These are phyloP conservation scores for Samia ricini DNA, from an alignment of 1,140 invertebrate genomes.

Conservation along the genomic window DNA sequence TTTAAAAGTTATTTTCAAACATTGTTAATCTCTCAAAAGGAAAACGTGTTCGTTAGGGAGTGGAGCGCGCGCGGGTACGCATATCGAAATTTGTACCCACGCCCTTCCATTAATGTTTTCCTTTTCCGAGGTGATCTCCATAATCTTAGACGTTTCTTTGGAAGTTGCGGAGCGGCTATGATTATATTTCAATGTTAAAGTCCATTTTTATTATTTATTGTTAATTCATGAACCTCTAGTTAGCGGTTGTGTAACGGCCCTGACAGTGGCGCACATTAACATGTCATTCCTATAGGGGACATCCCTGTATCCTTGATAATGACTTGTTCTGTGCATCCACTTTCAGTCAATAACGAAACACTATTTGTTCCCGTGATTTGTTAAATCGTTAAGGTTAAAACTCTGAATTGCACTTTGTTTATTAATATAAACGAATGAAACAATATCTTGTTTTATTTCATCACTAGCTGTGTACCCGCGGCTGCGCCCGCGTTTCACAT, in stretches of 20 bases:
- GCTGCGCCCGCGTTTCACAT: too few relatives aligned
- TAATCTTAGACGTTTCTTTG: conserved; percentile 61
- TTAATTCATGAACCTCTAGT: conserved; percentile 43
- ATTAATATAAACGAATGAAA: conserved; percentile 77
- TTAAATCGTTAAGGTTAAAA: conserved; percentile 76
- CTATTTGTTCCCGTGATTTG: conserved; percentile 53
- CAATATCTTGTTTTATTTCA: conserved; percentile 49
- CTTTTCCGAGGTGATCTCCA: conserved; percentile 49
- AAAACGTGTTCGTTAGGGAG: conserved; percentile 51
- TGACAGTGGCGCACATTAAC: conserved; percentile 36
- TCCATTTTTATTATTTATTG: conserved; percentile 53
- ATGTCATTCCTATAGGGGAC: background rate
- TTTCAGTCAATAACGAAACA: conserved; percentile 50
- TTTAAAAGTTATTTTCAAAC: background rate
- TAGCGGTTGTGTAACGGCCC: conserved; percentile 51
- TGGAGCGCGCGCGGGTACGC: conserved; percentile 62
- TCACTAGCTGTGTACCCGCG: too few relatives aligned
- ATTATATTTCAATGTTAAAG: conserved; percentile 56
- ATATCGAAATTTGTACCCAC: conserved; percentile 55
- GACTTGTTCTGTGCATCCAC: conserved; percentile 36
- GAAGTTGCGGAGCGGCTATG: conserved; percentile 70
- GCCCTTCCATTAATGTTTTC: conserved; percentile 59
- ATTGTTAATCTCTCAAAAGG: conserved; percentile 57
- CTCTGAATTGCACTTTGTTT: conserved; percentile 77
- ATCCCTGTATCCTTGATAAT: background rate